These are phyloP conservation scores for Habroteleia sp. DNA, from an alignment of 2,888 invertebrate genomes.

Conservation along the genomic window DNA sequence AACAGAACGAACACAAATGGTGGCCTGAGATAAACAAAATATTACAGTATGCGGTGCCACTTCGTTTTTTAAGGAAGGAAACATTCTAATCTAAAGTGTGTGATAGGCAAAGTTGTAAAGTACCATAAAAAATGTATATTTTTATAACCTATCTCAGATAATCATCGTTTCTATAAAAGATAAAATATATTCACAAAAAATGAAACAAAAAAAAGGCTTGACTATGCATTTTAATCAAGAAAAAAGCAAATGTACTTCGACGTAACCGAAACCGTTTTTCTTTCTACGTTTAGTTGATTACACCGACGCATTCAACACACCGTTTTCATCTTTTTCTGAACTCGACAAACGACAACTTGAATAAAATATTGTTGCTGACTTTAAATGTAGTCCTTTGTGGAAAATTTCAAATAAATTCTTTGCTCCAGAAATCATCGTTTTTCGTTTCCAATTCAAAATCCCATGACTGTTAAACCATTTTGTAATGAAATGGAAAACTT, in stretches of 20 bases:
- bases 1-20: slow-evolving; percentile 41
- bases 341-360: slow-evolving; percentile 53
- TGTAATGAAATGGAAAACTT: slow-evolving; percentile 37
- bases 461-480: slow-evolving; percentile 3
- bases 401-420: slow-evolving; percentile 65
- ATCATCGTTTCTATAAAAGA: slow-evolving; percentile 62
- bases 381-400: slow-evolving; percentile 64
- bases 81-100: slow-evolving; percentile 61
- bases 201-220: slow-evolving; percentile 37
- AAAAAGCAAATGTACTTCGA: slow-evolving; percentile 46
- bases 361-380: slow-evolving; percentile 63
- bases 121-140: slow-evolving; percentile 61
- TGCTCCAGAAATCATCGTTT: slow-evolving; percentile 47
- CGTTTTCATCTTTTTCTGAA: slow-evolving; percentile 61
- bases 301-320: slow-evolving; percentile 42
- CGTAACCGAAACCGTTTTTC: slow-evolving; percentile 36
- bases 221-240: slow-evolving; percentile 45
- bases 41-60: slow-evolving; percentile 45
- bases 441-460: neutral
- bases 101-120: slow-evolving; percentile 63
- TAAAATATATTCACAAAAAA: slow-evolving; percentile 52
- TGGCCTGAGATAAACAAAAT: slow-evolving; percentile 50
- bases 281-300: slow-evolving; percentile 49
- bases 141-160: slow-evolving; percentile 63
- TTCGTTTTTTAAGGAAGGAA: slow-evolving; percentile 56